Evolutionary conservation across 2,888 invertebrate genomes (phyloP).

Genomic region (Mesorhabditis belari): DNA sequence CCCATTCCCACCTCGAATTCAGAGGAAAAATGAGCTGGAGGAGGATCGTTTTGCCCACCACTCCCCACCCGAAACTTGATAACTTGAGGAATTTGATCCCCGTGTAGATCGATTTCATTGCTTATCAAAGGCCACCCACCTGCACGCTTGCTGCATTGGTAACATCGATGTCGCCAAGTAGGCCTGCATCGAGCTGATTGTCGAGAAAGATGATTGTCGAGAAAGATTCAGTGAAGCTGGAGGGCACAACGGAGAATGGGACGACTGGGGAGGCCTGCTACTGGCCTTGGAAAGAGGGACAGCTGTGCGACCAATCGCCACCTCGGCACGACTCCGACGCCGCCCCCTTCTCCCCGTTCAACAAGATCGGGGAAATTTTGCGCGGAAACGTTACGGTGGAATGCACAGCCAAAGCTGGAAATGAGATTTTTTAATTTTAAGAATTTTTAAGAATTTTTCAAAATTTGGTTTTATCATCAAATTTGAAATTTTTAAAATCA

Average conservation of each 20-base stretch:
- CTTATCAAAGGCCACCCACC: neutral
- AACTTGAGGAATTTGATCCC: neutral
- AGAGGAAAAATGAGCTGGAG: neutral
- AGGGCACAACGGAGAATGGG: neutral
- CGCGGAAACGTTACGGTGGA: too few species aligned
- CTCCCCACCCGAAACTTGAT: neutral
- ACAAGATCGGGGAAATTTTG: too few species aligned
- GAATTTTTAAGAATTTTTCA: too few species aligned
- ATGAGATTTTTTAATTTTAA: too few species aligned
- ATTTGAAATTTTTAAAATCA: too few species aligned
- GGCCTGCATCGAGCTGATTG: neutral
- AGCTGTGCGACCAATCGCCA: neutral
- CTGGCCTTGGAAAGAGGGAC: neutral
- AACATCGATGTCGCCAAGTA: neutral
- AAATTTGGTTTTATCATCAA: too few species aligned
- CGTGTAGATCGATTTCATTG: neutral
- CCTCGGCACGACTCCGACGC: neutral
- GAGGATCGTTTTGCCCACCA: neutral
- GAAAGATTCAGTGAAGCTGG: neutral
- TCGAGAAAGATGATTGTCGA: too few species aligned
- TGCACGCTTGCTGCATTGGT: neutral
- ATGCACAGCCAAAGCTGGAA: too few species aligned
- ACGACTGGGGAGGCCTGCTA: neutral
- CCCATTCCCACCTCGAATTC: too few species aligned
- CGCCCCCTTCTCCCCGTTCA: neutral